Evolutionary conservation across 2,113 vertebrate species (phyloP).

Genomic region (Hypocryptadius cinnamomeus): DNA sequence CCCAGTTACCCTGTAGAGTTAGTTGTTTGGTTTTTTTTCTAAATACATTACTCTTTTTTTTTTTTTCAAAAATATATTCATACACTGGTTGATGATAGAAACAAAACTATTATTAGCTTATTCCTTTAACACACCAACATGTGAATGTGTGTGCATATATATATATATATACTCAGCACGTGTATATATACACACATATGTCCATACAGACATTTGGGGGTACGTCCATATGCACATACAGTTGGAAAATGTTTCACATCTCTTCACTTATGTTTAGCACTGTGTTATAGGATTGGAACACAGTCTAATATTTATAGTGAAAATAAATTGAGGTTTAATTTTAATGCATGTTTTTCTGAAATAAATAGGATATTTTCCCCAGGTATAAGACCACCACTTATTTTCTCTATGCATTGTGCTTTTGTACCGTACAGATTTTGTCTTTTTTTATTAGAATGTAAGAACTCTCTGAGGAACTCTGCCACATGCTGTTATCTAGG

Average conservation of each 20-base stretch:
- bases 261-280: not conserved
- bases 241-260: conserved; percentile 40
- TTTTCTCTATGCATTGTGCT: conserved; percentile 72
- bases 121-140: conserved; percentile 69
- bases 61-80: conserved; percentile 66
- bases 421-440: conserved; percentile 66
- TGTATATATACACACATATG: conserved; percentile 54
- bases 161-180: conserved; percentile 13
- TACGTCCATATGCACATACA: conserved; percentile 55
- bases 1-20: conserved; percentile 75
- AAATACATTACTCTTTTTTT: conserved; percentile 35
- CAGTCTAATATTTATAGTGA: conserved; percentile 13
- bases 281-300: conserved; percentile 49
- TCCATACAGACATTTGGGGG: conserved; percentile 37
- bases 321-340: conserved; percentile 40
- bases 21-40: conserved; percentile 24
- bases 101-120: conserved; percentile 75
- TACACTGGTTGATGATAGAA: conserved; percentile 67
- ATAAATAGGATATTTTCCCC: conserved; percentile 19
- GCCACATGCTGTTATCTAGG: conserved; percentile 39
- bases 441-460: conserved; percentile 57
- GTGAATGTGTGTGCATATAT: conserved; percentile 57
- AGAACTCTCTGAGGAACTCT: conserved; percentile 59
- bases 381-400: conserved; percentile 1
- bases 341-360: conserved; percentile 50